Percentiles rank a stretch among this genome's conserved stretches.
phyloP scores from a whole-genome alignment of 1,140 invertebrate species.

The Sminthurinus signatus region DNA sequence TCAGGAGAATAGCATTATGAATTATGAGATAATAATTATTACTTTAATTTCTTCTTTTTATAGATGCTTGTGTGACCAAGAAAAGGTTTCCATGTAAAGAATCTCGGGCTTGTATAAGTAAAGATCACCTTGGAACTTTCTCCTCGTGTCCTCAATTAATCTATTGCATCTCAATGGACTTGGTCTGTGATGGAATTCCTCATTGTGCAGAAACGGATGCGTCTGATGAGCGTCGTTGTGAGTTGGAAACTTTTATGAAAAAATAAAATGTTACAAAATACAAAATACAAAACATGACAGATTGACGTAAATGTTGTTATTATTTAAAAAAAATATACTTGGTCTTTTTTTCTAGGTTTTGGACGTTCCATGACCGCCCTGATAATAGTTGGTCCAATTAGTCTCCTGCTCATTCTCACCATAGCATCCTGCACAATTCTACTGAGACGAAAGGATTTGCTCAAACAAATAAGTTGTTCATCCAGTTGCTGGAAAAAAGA shows the following conservation, averaged over 20 bases:
- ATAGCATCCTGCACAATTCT: constrained; percentile 1
- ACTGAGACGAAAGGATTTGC: background rate
- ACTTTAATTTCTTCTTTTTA: background rate
- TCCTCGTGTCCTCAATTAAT: constrained; percentile 40
- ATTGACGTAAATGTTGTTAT: too few relatives aligned
- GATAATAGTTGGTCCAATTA: background rate
- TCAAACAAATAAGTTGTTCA: background rate
- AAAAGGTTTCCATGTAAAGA: constrained; percentile 41
- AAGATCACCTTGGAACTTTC: constrained; percentile 35
- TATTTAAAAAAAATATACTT: constrained; percentile 2
- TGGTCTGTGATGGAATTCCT: constrained; percentile 45
- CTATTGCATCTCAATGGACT: constrained; percentile 44
- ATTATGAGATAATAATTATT: constrained; percentile 13
- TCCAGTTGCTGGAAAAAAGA: constrained; percentile 6
- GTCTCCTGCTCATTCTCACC: constrained; percentile 8
- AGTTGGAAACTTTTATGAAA: constrained; percentile 23
- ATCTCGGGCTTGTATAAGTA: constrained; percentile 43
- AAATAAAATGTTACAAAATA: too few relatives aligned
- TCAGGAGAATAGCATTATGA: background rate
- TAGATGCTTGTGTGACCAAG: constrained; percentile 40
- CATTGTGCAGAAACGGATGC: constrained; percentile 46
- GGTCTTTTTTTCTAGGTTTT: background rate
- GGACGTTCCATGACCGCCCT: background rate
- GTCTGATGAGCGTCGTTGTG: constrained; percentile 46
- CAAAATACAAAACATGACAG: too few relatives aligned